These are phyloP conservation scores for Chorisops tibialis DNA, from an alignment of 2,888 invertebrate species.

Conservation along the genomic window DNA sequence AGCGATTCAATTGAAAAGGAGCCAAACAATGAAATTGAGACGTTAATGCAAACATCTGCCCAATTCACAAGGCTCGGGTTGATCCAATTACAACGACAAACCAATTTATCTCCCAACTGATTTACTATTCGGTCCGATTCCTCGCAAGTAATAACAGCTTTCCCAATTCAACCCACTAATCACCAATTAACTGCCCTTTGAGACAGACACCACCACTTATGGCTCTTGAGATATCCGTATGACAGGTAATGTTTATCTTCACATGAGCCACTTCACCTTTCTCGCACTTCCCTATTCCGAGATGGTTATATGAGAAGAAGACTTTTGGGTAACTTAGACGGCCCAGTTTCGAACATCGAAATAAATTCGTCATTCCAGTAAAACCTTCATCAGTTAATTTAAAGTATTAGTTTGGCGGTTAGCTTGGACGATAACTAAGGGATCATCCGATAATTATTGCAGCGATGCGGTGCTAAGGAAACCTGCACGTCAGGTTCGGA, in stretches of 20 bases:
- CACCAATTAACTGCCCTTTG: slow-evolving; percentile 24
- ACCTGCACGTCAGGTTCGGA: too few relatives aligned
- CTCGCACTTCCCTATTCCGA: background rate
- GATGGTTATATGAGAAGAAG: slow-evolving; percentile 4
- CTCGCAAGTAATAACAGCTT: slow-evolving; percentile 12
- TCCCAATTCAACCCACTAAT: slow-evolving; percentile 16
- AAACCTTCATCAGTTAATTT: slow-evolving; percentile 21
- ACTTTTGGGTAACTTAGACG: slow-evolving; percentile 1
- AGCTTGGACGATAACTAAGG: too few relatives aligned
- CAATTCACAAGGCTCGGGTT: background rate
- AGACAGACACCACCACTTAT: slow-evolving; percentile 18
- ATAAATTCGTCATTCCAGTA: slow-evolving; percentile 22
- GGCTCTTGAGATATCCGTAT: slow-evolving; percentile 14
- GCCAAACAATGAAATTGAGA: slow-evolving; percentile 8
- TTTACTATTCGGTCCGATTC: background rate
- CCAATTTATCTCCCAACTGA: background rate
- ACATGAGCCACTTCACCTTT: slow-evolving; percentile 1
- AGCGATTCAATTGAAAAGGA: slow-evolving; percentile 1
- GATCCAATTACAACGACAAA: background rate
- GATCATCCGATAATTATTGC: too few relatives aligned
- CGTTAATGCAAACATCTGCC: slow-evolving; percentile 19
- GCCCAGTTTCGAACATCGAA: background rate
- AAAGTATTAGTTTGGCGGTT: background rate
- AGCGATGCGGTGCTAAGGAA: too few relatives aligned
- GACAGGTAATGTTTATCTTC: slow-evolving; percentile 21